Evolutionary conservation across 2,113 vertebrate genomes (phyloP), one percentile per base, ranked within the genome.

Genomic region (Turdus rufiventris): DNA sequence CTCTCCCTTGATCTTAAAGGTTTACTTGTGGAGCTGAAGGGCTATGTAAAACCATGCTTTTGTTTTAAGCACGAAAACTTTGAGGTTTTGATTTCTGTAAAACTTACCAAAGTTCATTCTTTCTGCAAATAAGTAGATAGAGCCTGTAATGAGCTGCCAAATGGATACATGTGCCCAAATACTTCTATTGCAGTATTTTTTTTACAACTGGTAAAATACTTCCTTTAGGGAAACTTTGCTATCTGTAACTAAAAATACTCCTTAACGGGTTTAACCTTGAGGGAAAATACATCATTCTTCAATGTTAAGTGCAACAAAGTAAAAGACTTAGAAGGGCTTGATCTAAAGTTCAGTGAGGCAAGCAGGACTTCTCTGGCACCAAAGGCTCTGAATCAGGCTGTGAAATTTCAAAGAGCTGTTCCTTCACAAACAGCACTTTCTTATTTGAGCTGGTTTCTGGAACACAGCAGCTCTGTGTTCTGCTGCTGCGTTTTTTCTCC

Each of bases 401-500:
- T 70, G 74, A 65, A 79, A 65, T 68, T 95, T 91, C 80, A 93
- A 85, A 94, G 85, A 77, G 34, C 82, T 83, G 62, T 71, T 84
- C 25, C 85, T 85, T 70, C 79, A 85, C 67, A 88, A 94, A 79
- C 8, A 93, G 66, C 47, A 26, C 70, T 95, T 91, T 81, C 43
- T 84, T 78, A 79, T 76, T 88, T 85, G 62, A 42, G 70, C 70
- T 79, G 67, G 18, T 85, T 96, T 88, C 74, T 95, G 81, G 77
- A 88, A 93, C 90, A 88, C 92, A 95, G 91, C 75, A 83, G 85
- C 87, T 94, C 85, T 95, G 93, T 96, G 84, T 66, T 85, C 81
- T 53, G 70, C 48, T 89, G 48, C 70, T 85, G 63, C 0, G 4
- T 81, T 89, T 76, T 62, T 47, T 4, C 16, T 38, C 9, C 9